These are phyloP conservation scores for Ceratothoa steindachneri DNA, from an alignment of 2,888 invertebrate species.

Conservation along the genomic window DNA sequence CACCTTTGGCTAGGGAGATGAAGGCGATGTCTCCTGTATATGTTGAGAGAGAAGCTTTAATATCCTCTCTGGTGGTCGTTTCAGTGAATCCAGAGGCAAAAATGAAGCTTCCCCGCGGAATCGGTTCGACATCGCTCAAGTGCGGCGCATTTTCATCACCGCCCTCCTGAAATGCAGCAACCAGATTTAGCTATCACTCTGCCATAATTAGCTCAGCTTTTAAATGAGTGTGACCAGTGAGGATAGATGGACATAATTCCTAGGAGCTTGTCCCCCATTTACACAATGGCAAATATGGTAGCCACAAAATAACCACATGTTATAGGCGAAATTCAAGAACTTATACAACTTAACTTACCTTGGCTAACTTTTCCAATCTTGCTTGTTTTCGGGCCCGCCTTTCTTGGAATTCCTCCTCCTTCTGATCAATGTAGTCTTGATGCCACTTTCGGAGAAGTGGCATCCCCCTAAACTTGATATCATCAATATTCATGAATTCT, in stretches of 20 bases:
- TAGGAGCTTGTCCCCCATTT: too few species aligned
- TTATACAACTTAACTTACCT: constrained; percentile 49
- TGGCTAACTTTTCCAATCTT: constrained; percentile 48
- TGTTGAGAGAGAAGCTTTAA: constrained; percentile 66
- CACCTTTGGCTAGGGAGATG: constrained; percentile 71
- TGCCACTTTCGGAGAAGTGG: constrained; percentile 68
- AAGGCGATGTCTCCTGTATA: constrained; percentile 57
- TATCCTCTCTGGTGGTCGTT: constrained; percentile 61
- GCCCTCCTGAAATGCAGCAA: too few species aligned
- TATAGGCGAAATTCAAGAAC: too few species aligned
- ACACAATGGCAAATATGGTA: too few species aligned
- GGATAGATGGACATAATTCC: not conserved
- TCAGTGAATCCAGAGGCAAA: constrained; percentile 64
- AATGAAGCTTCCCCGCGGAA: constrained; percentile 71
- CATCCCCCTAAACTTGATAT: constrained; percentile 64
- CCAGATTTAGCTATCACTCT: not conserved
- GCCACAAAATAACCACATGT: too few species aligned
- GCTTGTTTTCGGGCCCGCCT: constrained; percentile 49
- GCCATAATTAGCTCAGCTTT: constrained; percentile 52
- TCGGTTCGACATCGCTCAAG: constrained; percentile 53
- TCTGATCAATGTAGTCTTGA: constrained; percentile 54
- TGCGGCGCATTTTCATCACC: constrained; percentile 34
- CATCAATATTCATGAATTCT: constrained; percentile 67
- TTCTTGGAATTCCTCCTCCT: constrained; percentile 51
- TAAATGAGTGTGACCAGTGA: constrained; percentile 9